Evolutionary conservation across 2,797 vertebrate species (phyloP).

Genomic region (Lophius americanus): DNA sequence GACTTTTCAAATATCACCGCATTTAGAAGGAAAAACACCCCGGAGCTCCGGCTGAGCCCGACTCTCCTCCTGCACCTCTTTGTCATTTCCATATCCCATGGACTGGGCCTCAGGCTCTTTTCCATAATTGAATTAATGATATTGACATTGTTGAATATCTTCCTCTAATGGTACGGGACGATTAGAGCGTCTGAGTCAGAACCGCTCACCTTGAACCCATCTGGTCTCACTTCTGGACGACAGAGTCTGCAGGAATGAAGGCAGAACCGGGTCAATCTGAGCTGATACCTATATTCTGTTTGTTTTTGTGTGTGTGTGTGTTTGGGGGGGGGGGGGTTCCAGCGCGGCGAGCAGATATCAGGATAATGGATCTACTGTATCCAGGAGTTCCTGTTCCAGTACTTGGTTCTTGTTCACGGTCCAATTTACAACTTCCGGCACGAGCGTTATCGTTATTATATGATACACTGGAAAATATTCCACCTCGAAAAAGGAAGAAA

Average conservation of each 20-base stretch:
- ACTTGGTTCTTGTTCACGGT: no score
- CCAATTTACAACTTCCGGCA: no score
- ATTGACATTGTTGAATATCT: slow-evolving; percentile 57
- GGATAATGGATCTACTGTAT: no score
- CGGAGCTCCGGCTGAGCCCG: slow-evolving; percentile 6
- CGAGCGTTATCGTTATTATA: no score
- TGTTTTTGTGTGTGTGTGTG: not conserved
- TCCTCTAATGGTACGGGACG: slow-evolving; percentile 61
- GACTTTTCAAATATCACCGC: slow-evolving; percentile 58
- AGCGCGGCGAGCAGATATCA: no score
- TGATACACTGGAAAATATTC: no score
- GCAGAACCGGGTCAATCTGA: not conserved
- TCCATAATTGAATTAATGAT: slow-evolving; percentile 71
- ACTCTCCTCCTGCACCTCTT: slow-evolving; percentile 23
- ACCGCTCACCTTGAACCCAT: slow-evolving; percentile 11
- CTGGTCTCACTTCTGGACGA: slow-evolving; percentile 3
- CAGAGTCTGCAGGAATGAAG: not conserved
- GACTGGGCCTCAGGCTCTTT: slow-evolving; percentile 42
- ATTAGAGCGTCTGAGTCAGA: slow-evolving; percentile 37
- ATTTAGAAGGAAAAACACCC: slow-evolving; percentile 47
- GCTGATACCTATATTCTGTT: not conserved
- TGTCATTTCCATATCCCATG: slow-evolving; percentile 44
- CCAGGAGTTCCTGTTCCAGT: no score
- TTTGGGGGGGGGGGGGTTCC: not conserved
- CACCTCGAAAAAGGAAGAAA: no score